Base-by-base conservation (phyloP, 2,888 invertebrate species). In the Onchidella celtica region DNA sequence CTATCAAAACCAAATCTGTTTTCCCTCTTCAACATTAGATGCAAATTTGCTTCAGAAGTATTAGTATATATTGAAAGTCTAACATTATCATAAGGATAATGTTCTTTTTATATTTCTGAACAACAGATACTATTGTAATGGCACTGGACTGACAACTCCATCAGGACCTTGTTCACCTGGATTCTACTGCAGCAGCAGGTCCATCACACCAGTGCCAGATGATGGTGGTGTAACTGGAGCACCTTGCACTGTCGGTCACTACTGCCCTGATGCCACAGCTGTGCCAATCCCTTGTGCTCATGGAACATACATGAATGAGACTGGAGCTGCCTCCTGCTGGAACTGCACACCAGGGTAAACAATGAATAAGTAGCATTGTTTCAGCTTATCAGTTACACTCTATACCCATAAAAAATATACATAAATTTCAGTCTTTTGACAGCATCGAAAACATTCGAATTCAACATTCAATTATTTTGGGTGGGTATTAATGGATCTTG, bases 231-330 rank as follows among this genome's bases (percentile, higher is more conserved):
- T 79, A 0, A 91, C 92, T 57, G 80, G 80, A 36, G 89, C 84
- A 73, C 87, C 86, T 0, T 92, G 92, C 82, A 89, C 91, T 0
- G 74, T 86, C 6, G 92, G 92, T 11, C 88, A 91, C 83, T 92
- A 91, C 81, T 92, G 92, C 82, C 90, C 89, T n/a, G 76, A 72
- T 21, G 91, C 90, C 21, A 92, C 91, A 6, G 85, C 87, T 61
- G 86, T 85, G 1, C 90, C 91, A 0, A 70, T 87, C 9, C 85
- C 86, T 4, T 91, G 91, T 81, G 82, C 87, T 21, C 87, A 87
- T 73, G 90, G 90, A 21, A 90, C 86, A 17, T 90, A 87, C 85
- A 89, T 89, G 89, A 87, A 88, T 17, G 83, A 86, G 57, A 89
- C 90, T 24, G 88, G 88, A 34, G 90, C 91, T 3, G 86, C 87